Percentiles rank a stretch among this genome's conserved stretches.
Evolutionary conservation across 92 coral and sea anemone species (phyloP).

Genomic region (Paragorgia papillata): DNA sequence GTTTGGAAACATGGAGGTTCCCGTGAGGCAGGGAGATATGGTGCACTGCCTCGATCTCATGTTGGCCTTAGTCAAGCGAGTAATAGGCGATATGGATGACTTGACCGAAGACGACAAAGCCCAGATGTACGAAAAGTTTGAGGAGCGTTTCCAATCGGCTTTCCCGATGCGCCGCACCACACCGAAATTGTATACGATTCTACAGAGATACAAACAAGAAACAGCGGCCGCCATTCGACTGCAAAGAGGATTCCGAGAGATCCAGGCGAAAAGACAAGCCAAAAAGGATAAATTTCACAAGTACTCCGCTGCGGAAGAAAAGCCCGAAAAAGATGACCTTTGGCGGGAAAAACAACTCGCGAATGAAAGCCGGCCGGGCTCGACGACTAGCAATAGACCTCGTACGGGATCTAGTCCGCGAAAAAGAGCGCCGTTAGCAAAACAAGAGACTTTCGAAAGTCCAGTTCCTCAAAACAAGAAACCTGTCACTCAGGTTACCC

Average conservation of each 20-base stretch:
- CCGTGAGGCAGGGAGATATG: conserved; percentile 74
- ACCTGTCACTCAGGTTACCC: neutral
- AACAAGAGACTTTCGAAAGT: conserved; percentile 9
- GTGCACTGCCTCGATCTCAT: conserved; percentile 86
- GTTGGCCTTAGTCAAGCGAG: conserved; percentile 80
- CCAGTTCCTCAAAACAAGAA: conserved; percentile 19
- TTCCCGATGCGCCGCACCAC: conserved; percentile 58
- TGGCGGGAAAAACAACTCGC: conserved; percentile 78
- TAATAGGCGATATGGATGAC: conserved; percentile 86
- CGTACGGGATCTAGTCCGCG: conserved; percentile 26
- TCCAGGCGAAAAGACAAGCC: conserved; percentile 64
- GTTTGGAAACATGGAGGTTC: conserved; percentile 74
- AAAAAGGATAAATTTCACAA: conserved; percentile 34
- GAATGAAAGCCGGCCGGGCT: conserved; percentile 13
- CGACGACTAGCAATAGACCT: conserved; percentile 14
- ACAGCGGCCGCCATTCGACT: conserved; percentile 69
- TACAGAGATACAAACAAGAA: conserved; percentile 61
- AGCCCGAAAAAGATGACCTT: conserved; percentile 63
- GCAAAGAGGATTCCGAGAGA: conserved; percentile 80
- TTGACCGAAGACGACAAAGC: conserved; percentile 79
- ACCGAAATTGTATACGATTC: conserved; percentile 62
- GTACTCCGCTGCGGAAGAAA: conserved; percentile 37
- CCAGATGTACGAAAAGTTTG: conserved; percentile 68
- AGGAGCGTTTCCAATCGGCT: conserved; percentile 69
- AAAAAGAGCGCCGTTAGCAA: conserved; percentile 25